Conservation (phyloP, 2,888 invertebrate genomes). For the Cheiracanthium punctorium region DNA sequence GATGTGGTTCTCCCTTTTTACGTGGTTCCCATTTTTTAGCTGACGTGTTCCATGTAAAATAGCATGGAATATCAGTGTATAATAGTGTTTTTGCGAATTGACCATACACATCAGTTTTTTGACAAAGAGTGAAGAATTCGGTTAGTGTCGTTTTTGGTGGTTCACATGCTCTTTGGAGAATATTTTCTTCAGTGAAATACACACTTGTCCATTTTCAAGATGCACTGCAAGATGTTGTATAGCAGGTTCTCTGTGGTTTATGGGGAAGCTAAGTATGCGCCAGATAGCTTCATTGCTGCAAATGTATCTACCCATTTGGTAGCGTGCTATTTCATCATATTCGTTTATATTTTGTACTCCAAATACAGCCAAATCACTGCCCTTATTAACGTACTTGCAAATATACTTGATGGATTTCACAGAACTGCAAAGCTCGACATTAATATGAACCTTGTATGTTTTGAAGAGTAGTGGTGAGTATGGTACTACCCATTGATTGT, state of each 20-base stretch:
- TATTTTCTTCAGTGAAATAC: conserved; percentile 74
- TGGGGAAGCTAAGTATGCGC: conserved; percentile 73
- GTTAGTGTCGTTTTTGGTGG: conserved; percentile 1
- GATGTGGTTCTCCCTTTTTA: background rate
- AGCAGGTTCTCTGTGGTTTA: conserved; percentile 73
- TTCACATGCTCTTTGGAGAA: conserved; percentile 38
- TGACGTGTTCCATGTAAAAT: background rate
- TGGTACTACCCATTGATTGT: conserved; percentile 49
- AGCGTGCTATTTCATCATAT: conserved; percentile 74
- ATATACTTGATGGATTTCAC: conserved; percentile 77
- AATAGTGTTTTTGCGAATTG: background rate
- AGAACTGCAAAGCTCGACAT: conserved; percentile 75
- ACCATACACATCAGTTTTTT: background rate
- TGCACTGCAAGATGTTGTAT: conserved; percentile 69
- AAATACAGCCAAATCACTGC: conserved; percentile 62
- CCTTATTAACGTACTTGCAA: conserved; percentile 72
- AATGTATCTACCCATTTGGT: conserved; percentile 74
- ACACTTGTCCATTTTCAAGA: conserved; percentile 74
- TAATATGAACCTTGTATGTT: conserved; percentile 69
- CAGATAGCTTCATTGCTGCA: conserved; percentile 75
- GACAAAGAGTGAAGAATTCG: background rate
- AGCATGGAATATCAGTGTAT: background rate
- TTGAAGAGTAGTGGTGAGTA: conserved; percentile 71
- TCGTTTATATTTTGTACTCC: background rate
- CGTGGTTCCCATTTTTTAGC: conserved; percentile 11